Base-by-base conservation (phyloP, 2,797 vertebrate species). In the Semotilus atromaculatus region DNA sequence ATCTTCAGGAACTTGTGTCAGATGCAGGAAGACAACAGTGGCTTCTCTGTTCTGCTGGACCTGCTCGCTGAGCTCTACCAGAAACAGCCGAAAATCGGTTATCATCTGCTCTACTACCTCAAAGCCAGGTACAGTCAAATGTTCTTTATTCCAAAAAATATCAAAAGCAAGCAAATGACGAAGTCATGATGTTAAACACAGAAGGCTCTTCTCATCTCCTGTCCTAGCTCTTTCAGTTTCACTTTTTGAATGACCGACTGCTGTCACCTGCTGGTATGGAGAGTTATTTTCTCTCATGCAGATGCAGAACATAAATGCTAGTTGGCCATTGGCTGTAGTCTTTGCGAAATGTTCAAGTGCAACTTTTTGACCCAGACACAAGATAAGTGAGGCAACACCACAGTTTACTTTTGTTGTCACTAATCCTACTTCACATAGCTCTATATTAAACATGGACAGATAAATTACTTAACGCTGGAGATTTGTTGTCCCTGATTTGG, bases 11-110 rank as follows among this genome's bases (percentile, higher is more conserved):
- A 98, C 92, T 93, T 99, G 53, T 97, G 97, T 90, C 97, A 97
- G 92, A 99, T 99, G 97, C 98, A 99, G 91, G 98, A 99, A 78
- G 98, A 99, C 70, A 99, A 99, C 89, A 97, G 96, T 0, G 97
- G 98, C 2, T 98, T 99, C 92, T 98, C 97, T 0, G 94, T 99
- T 55, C 95, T 99, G 16, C 93, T 99, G 48, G 97, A 98, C 72
- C 96, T 99, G 88, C 92, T 99, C 1, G 97, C 97, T 0, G 98
- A 99, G 89, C 96, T 99, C 0, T 99, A 99, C 48, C 98, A 99
- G 95, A 99, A 98, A 74, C 98, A 99, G 82, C 98, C 98, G 82
- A 99, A 99, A 95, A 98, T 99, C 0, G 98, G 98, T 0, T 99
- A 98, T 87, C 98, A 99, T 92, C 96, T 99, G 40, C 96, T 99